phyloP scores from a whole-genome alignment of 2,113 vertebrate species.

The Euleptes europaea region DNA sequence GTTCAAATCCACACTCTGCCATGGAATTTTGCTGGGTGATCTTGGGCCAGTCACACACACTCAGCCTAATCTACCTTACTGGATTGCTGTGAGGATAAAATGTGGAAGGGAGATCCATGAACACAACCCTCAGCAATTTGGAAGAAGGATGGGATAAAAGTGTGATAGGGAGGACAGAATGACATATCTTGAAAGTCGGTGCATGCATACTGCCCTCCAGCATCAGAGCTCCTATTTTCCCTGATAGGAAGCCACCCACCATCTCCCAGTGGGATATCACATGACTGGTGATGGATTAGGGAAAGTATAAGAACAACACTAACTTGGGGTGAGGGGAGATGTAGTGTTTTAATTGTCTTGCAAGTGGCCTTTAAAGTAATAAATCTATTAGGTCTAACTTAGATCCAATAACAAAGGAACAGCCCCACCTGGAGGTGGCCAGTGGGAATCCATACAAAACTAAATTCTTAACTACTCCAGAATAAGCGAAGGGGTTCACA shows the following conservation, averaged over 20 bases:
- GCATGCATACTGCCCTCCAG: neutral
- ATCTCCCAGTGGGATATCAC: neutral
- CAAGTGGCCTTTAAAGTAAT: neutral
- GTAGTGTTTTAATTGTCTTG: neutral
- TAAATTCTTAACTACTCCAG: neutral
- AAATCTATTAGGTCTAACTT: neutral
- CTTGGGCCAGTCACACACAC: too few species aligned
- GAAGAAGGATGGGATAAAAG: too few species aligned
- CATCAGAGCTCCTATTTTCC: neutral
- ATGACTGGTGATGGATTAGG: neutral
- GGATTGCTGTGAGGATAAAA: too few species aligned
- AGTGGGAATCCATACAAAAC: constrained; percentile 29
- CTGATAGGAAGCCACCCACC: neutral
- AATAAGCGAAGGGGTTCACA: neutral
- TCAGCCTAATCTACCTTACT: too few species aligned
- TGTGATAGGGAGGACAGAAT: too few species aligned
- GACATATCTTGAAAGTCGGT: neutral
- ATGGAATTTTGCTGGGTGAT: too few species aligned
- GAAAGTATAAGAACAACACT: neutral
- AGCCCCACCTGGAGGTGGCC: constrained; percentile 64
- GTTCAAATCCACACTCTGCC: too few species aligned
- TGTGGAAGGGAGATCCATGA: too few species aligned
- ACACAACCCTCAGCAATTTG: too few species aligned
- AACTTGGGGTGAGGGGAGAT: neutral
- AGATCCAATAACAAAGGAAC: constrained; percentile 53